Percentiles rank a stretch among this genome's conserved stretches.
Evolutionary conservation across 2,113 vertebrate species (phyloP).

Genomic region (Triplophysa rosa): DNA sequence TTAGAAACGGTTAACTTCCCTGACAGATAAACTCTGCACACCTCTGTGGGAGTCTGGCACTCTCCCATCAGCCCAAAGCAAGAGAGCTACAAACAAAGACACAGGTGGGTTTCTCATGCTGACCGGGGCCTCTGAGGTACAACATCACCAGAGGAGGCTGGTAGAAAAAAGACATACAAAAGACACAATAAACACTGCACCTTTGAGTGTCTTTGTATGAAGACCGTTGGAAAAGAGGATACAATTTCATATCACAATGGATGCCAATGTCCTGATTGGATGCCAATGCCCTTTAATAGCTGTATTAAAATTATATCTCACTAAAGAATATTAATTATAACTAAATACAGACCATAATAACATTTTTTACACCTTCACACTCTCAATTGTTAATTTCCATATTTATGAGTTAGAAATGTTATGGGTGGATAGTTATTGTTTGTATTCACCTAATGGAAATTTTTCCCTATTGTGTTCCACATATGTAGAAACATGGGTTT

Average conservation of each 20-base stretch:
- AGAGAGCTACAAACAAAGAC: slow-evolving; percentile 54
- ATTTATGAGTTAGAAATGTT: too few species aligned
- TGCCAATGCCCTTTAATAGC: neutral
- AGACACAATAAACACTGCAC: slow-evolving; percentile 71
- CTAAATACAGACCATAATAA: too few species aligned
- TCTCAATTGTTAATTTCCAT: too few species aligned
- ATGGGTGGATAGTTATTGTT: too few species aligned
- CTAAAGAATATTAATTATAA: too few species aligned
- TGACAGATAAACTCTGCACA: slow-evolving; percentile 51
- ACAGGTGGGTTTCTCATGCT: slow-evolving; percentile 61
- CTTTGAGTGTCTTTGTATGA: slow-evolving; percentile 61
- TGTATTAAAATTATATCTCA: neutral
- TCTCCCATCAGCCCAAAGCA: slow-evolving; percentile 61
- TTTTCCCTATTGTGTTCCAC: too few species aligned
- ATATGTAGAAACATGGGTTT: too few species aligned
- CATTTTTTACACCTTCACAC: too few species aligned
- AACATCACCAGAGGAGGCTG: slow-evolving; percentile 23
- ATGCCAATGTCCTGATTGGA: neutral
- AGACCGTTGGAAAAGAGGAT: slow-evolving; percentile 32
- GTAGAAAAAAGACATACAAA: slow-evolving; percentile 61
- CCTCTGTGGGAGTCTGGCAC: slow-evolving; percentile 65
- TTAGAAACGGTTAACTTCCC: slow-evolving; percentile 65
- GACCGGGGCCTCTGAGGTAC: slow-evolving; percentile 58
- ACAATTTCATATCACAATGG: neutral
- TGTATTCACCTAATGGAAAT: too few species aligned